Evolutionary conservation across 2,797 vertebrate genomes (phyloP), one percentile per base, ranked within the genome.

Genomic region (Allobates femoralis): DNA sequence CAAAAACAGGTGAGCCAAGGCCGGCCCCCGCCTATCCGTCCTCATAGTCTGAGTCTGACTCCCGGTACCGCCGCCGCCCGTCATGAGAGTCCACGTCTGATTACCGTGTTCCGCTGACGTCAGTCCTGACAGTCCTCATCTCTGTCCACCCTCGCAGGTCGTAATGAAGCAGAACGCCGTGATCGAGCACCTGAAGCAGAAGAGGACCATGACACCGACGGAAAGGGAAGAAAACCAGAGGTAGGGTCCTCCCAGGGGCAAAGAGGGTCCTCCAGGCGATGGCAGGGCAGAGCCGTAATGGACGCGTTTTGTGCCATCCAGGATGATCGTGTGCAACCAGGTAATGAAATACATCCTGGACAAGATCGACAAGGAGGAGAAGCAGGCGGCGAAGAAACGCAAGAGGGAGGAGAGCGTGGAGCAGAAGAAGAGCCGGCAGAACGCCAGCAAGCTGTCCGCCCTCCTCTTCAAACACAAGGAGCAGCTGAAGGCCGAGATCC

Each of bases 261-360:
- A 46, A 46, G 11, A 11, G 41, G 6, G 7, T 46, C 41, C 41
- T 46, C 41, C 11, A 46, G 11, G 41, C 41, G 41, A 11, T 46
- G 41, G 41, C 11, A 7, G 41, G 41, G 41, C 41, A 46, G 41
- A 46, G 41, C 41, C 0, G 12, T 66, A 30, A 66, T 15, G 15
- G 10, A 32, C 11, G 55, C 37, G 18, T 51, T 5, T 18, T 10
- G 8, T 71, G 41, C 91, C n/a, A 91, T 90, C 91, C 86, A 99
- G 98, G 93, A 98, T 98, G 97, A 99, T 99, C 81, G 97, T 97
- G 58, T 99, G 98, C 93, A 99, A 99, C 94, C 98, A 99, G 94
- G 98, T 99, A 91, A 98, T 99, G 97, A 99, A 99, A 93, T 99
- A 94, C 88, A 96, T 99, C 92, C 94, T 99, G 91, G 98, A 99